Conservation (phyloP, 92 coral and sea anemone species). For the Epizoanthus fatuus region DNA sequence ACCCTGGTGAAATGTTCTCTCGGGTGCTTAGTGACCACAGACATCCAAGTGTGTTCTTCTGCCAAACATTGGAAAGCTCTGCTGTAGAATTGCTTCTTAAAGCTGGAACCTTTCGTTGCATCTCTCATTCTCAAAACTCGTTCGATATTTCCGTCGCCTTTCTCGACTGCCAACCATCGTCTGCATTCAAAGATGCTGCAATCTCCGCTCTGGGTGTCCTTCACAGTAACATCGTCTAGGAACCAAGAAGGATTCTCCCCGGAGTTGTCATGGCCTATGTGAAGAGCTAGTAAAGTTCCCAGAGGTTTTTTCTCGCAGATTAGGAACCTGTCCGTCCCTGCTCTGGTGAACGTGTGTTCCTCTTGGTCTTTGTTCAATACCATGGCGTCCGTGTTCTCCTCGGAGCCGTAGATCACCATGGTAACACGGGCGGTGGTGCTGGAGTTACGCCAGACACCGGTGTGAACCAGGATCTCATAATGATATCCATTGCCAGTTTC, state of each 20-base stretch:
- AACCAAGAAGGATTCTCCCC: conserved; percentile 70
- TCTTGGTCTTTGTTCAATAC: conserved; percentile 4
- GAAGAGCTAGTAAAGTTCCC: conserved; percentile 42
- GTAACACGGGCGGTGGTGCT: conserved; percentile 40
- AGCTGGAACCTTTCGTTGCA: not conserved
- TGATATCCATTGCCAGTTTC: conserved; percentile 11
- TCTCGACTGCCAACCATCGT: conserved; percentile 72
- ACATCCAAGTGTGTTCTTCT: conserved; percentile 68
- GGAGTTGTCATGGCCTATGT: conserved; percentile 58
- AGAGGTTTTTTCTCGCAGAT: conserved; percentile 26
- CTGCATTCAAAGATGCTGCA: conserved; percentile 51
- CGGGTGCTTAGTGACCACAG: conserved; percentile 55
- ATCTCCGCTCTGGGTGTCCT: conserved; percentile 47
- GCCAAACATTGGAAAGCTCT: conserved; percentile 43
- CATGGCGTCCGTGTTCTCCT: conserved; percentile 2
- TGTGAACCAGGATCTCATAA: conserved; percentile 29
- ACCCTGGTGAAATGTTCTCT: conserved; percentile 59
- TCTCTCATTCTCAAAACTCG: conserved; percentile 44
- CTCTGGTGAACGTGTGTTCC: conserved; percentile 34
- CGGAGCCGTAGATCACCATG: conserved; percentile 11
- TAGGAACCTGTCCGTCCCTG: conserved; percentile 24
- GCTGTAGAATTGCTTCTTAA: conserved; percentile 23
- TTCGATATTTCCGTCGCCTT: conserved; percentile 59
- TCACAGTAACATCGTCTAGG: conserved; percentile 40
- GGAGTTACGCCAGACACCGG: conserved; percentile 39